phyloP scores from a whole-genome alignment of 2,888 invertebrate species.

The Eilema depressum region DNA sequence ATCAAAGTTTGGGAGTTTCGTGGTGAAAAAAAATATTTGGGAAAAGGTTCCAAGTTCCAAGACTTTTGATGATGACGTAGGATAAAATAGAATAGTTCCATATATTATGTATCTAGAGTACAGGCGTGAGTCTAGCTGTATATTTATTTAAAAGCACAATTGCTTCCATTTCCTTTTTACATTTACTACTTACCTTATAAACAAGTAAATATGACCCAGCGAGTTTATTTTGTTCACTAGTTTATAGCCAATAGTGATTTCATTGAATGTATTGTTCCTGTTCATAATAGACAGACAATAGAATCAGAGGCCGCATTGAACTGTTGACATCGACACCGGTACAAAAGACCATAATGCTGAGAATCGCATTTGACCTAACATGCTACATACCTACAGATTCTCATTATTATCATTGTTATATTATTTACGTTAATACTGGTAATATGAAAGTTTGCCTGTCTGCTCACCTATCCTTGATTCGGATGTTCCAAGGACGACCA shows the following conservation, averaged over 20 bases:
- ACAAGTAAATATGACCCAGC: neutral
- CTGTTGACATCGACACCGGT: constrained; percentile 50
- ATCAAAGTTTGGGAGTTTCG: too few relatives aligned
- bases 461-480: neutral
- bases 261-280: constrained; percentile 40
- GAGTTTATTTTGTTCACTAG: constrained; percentile 20
- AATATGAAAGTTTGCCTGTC: neutral
- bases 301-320: constrained; percentile 55
- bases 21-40: too few relatives aligned
- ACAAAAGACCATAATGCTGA: constrained; percentile 35
- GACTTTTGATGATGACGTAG: too few relatives aligned
- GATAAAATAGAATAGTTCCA: too few relatives aligned
- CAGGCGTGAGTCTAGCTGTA: too few relatives aligned
- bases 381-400: constrained; percentile 25
- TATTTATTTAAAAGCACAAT: too few relatives aligned
- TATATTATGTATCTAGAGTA: too few relatives aligned
- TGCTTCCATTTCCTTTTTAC: too few relatives aligned
- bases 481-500: neutral
- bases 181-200: neutral
- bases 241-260: constrained; percentile 22
- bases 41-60: too few relatives aligned
- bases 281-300: constrained; percentile 45
- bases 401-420: neutral
- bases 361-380: constrained; percentile 39
- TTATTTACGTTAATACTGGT: neutral